phyloP scores from a whole-genome alignment of 2,113 vertebrate genomes.

The Eudyptes chrysolophus region DNA sequence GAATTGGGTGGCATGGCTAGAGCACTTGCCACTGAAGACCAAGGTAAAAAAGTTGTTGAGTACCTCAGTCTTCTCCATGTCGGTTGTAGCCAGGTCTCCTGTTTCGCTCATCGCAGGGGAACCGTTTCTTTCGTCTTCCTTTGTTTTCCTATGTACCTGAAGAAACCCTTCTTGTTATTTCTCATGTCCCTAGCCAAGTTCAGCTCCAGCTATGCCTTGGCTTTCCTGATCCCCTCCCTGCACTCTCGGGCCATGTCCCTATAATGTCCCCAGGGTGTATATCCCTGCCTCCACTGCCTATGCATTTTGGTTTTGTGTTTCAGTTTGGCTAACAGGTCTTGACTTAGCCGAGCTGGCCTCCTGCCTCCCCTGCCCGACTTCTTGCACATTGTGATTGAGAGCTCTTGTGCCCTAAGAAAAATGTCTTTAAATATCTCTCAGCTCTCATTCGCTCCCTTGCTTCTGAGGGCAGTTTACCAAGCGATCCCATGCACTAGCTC shows the following conservation, averaged over 20 bases:
- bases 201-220: background rate
- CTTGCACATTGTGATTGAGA: background rate
- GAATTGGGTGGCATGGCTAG: background rate
- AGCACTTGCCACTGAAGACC: background rate
- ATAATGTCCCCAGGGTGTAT: background rate
- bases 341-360: background rate
- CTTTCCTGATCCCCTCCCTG: background rate
- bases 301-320: background rate
- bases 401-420: background rate
- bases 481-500: no score
- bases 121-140: background rate
- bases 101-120: background rate
- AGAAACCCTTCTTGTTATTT: background rate
- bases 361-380: background rate
- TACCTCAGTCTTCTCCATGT: background rate
- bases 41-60: background rate
- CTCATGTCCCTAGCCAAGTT: background rate
- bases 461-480: background rate
- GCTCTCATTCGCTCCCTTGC: background rate
- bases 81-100: background rate
- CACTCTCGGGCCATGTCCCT: background rate
- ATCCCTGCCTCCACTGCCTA: background rate
- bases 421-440: background rate
- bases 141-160: background rate
- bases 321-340: background rate